Percentiles rank a stretch among this genome's conserved stretches.
Conservation (phyloP, 2,797 vertebrate species). For the Decapterus maruadsi region DNA sequence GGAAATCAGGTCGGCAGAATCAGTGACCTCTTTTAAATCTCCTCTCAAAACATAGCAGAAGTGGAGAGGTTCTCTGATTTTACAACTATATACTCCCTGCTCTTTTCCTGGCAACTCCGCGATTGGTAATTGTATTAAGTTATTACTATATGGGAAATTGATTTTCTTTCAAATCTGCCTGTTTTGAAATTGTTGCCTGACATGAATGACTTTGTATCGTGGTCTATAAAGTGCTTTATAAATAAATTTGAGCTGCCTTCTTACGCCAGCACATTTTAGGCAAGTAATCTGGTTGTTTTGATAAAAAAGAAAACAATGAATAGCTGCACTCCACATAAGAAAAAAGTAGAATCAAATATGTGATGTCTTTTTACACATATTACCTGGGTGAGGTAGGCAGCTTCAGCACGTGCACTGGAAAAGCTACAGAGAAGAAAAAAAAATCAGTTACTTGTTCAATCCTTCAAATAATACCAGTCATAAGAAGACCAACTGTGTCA, state of each 20-base stretch:
- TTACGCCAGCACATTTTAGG: background rate
- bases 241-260: background rate
- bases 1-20: background rate
- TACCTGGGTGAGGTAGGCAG: constrained; percentile 91
- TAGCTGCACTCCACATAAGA: too few relatives aligned
- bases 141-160: background rate
- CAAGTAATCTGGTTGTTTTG: background rate
- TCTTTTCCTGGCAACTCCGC: background rate
- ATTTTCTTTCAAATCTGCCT: background rate
- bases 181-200: background rate
- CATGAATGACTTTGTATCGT: background rate
- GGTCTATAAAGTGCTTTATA: background rate
- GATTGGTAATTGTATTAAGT: background rate
- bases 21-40: background rate
- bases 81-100: background rate
- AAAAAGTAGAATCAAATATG: background rate
- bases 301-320: background rate
- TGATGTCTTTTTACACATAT: background rate
- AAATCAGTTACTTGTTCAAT: background rate
- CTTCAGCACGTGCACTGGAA: constrained; percentile 88
- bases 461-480: background rate
- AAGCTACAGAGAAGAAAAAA: constrained; percentile 76
- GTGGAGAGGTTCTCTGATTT: background rate
- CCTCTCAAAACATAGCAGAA: background rate
- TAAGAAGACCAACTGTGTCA: background rate